These are phyloP conservation scores for Bugulina stolonifera DNA, from an alignment of 2,888 invertebrate genomes.

Conservation along the genomic window DNA sequence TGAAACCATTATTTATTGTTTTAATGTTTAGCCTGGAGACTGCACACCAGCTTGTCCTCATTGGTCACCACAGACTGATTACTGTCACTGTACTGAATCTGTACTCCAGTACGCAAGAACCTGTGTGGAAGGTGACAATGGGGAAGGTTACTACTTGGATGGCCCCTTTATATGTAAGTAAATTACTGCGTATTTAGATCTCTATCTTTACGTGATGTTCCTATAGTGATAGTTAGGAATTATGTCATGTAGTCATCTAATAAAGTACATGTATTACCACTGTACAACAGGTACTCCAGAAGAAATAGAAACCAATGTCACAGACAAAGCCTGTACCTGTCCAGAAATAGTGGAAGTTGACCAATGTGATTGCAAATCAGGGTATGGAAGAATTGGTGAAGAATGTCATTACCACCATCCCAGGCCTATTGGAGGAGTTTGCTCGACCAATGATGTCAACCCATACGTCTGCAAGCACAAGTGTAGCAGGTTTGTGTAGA, in stretches of 20 bases:
- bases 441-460: neutral
- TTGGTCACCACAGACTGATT: neutral
- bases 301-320: neutral
- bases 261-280: neutral
- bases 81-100: slow-evolving; percentile 2
- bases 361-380: slow-evolving; percentile 12
- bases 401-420: slow-evolving; percentile 2
- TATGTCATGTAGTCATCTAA: neutral
- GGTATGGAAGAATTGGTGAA: slow-evolving; percentile 9
- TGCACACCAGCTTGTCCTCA: neutral
- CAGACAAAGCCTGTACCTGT: neutral
- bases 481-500: slow-evolving; percentile 4
- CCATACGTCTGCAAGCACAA: neutral
- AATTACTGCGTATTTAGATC: neutral
- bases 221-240: neutral
- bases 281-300: neutral
- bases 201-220: neutral
- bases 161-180: slow-evolving; percentile 5
- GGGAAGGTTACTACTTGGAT: neutral
- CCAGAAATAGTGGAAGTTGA: neutral
- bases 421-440: neutral
- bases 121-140: slow-evolving; percentile 5
- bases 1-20: no score
- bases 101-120: neutral
- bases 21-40: neutral